Evolutionary conservation across 1,140 invertebrate genomes (phyloP).

Genomic region (Pseudomyrmex flavicornis): DNA sequence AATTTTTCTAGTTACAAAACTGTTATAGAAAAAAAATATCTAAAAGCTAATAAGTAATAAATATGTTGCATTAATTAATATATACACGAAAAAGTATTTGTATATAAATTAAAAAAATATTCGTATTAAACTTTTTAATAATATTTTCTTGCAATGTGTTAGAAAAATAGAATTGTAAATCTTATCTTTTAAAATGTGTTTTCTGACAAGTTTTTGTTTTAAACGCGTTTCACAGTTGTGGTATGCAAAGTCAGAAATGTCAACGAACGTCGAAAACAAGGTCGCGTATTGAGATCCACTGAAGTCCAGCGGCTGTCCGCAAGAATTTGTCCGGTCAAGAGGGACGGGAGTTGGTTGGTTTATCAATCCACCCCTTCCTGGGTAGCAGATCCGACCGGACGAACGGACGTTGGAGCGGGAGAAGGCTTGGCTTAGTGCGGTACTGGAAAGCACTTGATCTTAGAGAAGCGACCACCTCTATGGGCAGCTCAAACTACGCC

Average conservation of each 20-base stretch:
- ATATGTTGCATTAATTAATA: background rate
- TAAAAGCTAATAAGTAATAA: background rate
- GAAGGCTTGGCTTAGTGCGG: constrained; percentile 68
- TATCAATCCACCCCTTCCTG: constrained; percentile 76
- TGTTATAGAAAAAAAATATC: background rate
- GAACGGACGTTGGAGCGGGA: constrained; percentile 66
- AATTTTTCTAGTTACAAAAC: too few relatives aligned
- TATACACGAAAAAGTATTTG: background rate
- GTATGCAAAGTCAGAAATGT: background rate
- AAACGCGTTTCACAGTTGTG: background rate
- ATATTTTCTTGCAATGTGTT: background rate
- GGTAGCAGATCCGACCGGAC: constrained; percentile 64
- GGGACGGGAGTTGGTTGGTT: constrained; percentile 71
- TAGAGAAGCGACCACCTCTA: constrained; percentile 72
- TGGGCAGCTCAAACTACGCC: constrained; percentile 73
- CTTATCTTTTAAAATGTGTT: too few relatives aligned
- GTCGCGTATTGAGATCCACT: constrained; percentile 70
- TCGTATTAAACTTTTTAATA: background rate
- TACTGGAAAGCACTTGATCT: constrained; percentile 78
- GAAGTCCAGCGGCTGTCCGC: constrained; percentile 72
- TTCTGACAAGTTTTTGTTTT: background rate
- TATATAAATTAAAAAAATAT: background rate
- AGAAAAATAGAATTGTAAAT: background rate
- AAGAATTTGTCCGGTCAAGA: constrained; percentile 76
- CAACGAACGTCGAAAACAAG: constrained; percentile 66